These are phyloP conservation scores for Clistopyga incitator DNA, from an alignment of 2,888 invertebrate genomes.

Conservation along the genomic window DNA sequence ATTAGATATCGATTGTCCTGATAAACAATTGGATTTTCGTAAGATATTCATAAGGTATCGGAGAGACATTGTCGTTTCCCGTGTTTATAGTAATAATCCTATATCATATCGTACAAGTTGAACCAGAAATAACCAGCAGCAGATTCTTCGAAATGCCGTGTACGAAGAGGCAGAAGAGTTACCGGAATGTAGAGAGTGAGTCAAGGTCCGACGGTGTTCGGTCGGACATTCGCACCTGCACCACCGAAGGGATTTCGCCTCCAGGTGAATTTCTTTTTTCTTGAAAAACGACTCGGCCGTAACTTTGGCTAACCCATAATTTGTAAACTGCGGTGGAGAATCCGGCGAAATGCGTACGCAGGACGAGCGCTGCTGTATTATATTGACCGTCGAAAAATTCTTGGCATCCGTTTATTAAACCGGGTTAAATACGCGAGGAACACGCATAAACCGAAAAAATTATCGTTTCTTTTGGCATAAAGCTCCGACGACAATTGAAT, in stretches of 20 bases:
- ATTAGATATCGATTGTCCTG: not conserved
- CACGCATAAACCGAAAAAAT: no score
- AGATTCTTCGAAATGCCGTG: not conserved
- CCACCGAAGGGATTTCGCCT: conserved; percentile 43
- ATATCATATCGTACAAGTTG: not conserved
- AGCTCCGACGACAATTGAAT: no score
- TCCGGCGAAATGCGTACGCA: not conserved
- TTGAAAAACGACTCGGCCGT: conserved; percentile 36
- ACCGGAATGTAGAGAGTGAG: conserved; percentile 42
- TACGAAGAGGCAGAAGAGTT: conserved; percentile 23
- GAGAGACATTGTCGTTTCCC: not conserved
- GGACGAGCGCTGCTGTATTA: no score
- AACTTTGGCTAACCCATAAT: conserved; percentile 47
- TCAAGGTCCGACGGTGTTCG: conserved; percentile 50
- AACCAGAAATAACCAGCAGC: not conserved
- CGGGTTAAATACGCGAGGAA: no score
- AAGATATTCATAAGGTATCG: not conserved
- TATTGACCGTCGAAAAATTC: no score
- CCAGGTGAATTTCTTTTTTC: conserved; percentile 12
- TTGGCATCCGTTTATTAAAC: no score
- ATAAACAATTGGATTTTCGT: not conserved
- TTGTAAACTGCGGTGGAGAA: conserved; percentile 27
- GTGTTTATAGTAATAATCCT: not conserved
- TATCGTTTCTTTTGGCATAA: no score
- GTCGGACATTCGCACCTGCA: conserved; percentile 62